These are phyloP conservation scores for Drosophila bifasciata DNA, from an alignment of 1,140 invertebrate genomes.

Conservation along the genomic window DNA sequence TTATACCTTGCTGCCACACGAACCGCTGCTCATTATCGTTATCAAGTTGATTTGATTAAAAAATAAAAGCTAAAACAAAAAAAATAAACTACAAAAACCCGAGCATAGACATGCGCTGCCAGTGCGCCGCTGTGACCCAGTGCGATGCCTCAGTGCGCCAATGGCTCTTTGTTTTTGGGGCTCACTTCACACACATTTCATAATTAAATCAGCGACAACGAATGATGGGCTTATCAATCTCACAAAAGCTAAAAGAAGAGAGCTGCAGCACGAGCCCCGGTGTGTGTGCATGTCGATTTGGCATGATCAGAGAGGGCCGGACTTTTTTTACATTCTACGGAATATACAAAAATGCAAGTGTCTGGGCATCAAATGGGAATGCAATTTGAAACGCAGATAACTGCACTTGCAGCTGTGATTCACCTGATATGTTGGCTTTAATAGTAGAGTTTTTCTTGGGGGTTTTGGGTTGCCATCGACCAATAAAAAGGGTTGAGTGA, in stretches of 20 bases:
- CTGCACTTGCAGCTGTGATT: conserved; percentile 7
- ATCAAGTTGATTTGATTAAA: conserved; percentile 56
- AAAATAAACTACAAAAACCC: conserved; percentile 22
- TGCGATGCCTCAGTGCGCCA: background rate
- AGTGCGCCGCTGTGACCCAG: background rate
- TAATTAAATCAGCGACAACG: conserved; percentile 44
- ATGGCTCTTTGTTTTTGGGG: conserved; percentile 20
- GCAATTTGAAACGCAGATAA: background rate
- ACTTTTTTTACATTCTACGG: background rate
- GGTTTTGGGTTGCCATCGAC: background rate
- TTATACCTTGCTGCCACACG: conserved; percentile 52
- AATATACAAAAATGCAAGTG: conserved; percentile 6
- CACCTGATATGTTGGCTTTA: background rate
- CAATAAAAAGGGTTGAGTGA: background rate
- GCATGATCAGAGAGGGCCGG: conserved; percentile 40
- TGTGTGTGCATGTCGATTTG: conserved; percentile 39
- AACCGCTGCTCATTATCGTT: conserved; percentile 42
- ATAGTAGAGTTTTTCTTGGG: background rate
- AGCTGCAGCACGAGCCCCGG: conserved; percentile 15
- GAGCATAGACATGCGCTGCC: conserved; percentile 26
- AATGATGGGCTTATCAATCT: conserved; percentile 30
- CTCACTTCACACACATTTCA: conserved; percentile 44
- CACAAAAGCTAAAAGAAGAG: conserved; percentile 11
- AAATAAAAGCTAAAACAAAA: conserved; percentile 24
- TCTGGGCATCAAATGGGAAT: background rate